Base-by-base conservation (phyloP, 2,888 invertebrate species). In the Hetaerina titia region DNA sequence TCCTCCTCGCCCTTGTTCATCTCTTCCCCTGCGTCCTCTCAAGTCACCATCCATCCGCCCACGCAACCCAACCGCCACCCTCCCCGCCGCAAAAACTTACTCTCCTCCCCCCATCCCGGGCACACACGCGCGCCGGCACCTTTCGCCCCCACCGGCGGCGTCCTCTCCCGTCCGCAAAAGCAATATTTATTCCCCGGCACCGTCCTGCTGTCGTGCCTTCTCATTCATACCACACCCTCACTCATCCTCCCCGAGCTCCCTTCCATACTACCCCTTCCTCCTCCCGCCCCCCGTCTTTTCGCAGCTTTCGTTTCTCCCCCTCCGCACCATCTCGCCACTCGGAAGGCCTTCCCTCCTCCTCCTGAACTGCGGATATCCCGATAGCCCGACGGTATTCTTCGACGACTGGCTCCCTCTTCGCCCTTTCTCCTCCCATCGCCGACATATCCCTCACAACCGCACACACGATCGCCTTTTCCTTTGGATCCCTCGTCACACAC, bases 161-260 rank as follows among this genome's bases (percentile, higher is more conserved):
- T 60, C 60, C 69, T n/a, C 69, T 69, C 22, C 22, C 11, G 19
- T 69, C 69, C 69, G 69, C 58, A 89, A 45, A 13, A 56, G 45
- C 45, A 88, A 88, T 88, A 88, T 88, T 88, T 88, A 88, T 88
- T 88, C 88, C 81, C 81, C 88, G 56, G 17, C 87, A 88, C 87
- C 31, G 13, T 88, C 64, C 64, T 19, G 60, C 60, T 60, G 60
- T 60, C 60, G 60, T 60, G 60, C 60, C 60, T 60, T 60, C 64
- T 19, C 64, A 19, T 64, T 19, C 64, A 15, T 64, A 7, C 19
- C 69, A 0, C 69, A 45, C 15, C 22, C 88, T n/a, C 45, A 13
- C 56, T 88, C 11, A 19, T n/a, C 22, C 22, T 69, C 69, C n/a
- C n/a, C 69, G 45, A 8, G 56, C 56, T 45, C 17, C 88, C 45